These are phyloP conservation scores for Enoplosus armatus DNA, from an alignment of 2,797 vertebrate genomes.

Conservation along the genomic window DNA sequence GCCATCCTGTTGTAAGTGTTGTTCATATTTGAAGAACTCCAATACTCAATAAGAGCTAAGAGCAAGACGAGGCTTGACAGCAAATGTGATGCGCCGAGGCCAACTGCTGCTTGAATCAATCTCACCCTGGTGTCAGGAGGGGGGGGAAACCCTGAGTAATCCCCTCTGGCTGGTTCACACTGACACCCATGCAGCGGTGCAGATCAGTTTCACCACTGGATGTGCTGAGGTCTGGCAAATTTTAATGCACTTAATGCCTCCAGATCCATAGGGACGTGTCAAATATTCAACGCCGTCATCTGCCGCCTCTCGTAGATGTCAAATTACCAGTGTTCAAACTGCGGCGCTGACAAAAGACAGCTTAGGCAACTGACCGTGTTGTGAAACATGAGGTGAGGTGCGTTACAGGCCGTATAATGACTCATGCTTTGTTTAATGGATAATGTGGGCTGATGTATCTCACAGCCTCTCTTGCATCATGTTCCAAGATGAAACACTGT, in stretches of 20 bases:
- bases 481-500: slow-evolving; percentile 30
- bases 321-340: slow-evolving; percentile 21
- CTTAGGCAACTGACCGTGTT: slow-evolving; percentile 53
- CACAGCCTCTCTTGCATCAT: slow-evolving; percentile 9
- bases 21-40: background rate
- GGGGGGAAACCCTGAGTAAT: slow-evolving; percentile 44
- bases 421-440: slow-evolving; percentile 31
- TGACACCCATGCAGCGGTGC: slow-evolving; percentile 32
- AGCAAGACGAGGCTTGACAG: slow-evolving; percentile 41
- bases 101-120: slow-evolving; percentile 68
- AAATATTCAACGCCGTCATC: slow-evolving; percentile 52
- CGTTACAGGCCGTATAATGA: slow-evolving; percentile 31
- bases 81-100: slow-evolving; percentile 43
- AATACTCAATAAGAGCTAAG: background rate
- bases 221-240: slow-evolving; percentile 43
- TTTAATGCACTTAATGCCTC: slow-evolving; percentile 51
- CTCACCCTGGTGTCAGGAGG: slow-evolving; percentile 52
- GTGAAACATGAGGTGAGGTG: slow-evolving; percentile 55
- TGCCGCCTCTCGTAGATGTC: slow-evolving; percentile 62
- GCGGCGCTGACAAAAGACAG: slow-evolving; percentile 33
- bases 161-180: slow-evolving; percentile 52
- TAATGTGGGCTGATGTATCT: slow-evolving; percentile 16
- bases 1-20: background rate
- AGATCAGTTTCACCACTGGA: slow-evolving; percentile 64
- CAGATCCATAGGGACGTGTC: slow-evolving; percentile 45